Percentiles rank a stretch among this genome's conserved stretches.
phyloP scores from a whole-genome alignment of 2,797 vertebrate species.

The Pitangus sulphuratus region DNA sequence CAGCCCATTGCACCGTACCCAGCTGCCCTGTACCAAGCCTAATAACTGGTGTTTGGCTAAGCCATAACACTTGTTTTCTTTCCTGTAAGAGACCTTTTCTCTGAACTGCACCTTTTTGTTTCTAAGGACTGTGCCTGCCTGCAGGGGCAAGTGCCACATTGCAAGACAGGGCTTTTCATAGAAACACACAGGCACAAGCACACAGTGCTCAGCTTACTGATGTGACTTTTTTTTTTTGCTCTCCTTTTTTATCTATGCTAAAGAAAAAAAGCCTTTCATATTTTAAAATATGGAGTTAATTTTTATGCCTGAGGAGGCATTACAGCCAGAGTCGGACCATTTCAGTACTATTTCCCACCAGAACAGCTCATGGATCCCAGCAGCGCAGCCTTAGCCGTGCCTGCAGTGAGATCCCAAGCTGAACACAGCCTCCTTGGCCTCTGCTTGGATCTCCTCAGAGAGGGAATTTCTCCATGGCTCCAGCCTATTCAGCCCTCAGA shows the following conservation, averaged over 20 bases:
- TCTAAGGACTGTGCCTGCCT: slow-evolving; percentile 36
- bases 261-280: not conserved
- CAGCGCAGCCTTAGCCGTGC: not conserved
- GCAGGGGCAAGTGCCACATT: slow-evolving; percentile 21
- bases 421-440: not conserved
- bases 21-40: not conserved
- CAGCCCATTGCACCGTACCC: not conserved
- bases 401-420: not conserved
- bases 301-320: not conserved
- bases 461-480: not conserved
- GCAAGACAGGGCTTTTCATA: slow-evolving; percentile 14
- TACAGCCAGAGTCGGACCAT: not conserved
- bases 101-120: slow-evolving; percentile 50
- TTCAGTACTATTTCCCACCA: not conserved
- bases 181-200: not conserved
- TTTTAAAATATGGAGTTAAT: not conserved
- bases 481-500: not conserved
- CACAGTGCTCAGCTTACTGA: not conserved
- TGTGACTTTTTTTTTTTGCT: not conserved
- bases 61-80: not conserved
- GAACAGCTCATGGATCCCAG: not conserved
- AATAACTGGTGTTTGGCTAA: not conserved
- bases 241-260: not conserved
- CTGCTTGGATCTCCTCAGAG: not conserved
- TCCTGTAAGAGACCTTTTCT: slow-evolving; percentile 48